Evolutionary conservation across 2,888 invertebrate species (phyloP).

Genomic region (Aporophyla nigra): DNA sequence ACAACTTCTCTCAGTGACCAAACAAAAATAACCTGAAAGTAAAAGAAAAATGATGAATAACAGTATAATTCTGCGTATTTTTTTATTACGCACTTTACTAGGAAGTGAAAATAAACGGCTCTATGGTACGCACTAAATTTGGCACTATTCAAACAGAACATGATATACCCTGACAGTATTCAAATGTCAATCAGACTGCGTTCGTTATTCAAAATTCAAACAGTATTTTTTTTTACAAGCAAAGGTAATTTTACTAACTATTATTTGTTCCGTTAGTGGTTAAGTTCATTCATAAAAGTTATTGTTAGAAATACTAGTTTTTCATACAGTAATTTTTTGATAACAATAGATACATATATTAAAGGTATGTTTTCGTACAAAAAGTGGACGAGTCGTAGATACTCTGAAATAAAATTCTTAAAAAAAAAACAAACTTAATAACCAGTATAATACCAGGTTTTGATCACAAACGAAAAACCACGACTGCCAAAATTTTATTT

Average conservation of each 20-base stretch:
- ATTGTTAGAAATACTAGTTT: slow-evolving; percentile 10
- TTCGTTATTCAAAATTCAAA: slow-evolving; percentile 36
- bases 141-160: slow-evolving; percentile 19
- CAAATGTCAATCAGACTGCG: slow-evolving; percentile 39
- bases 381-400: not conserved
- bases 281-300: not conserved
- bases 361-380: not conserved
- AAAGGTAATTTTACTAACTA: not conserved
- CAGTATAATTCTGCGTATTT: not conserved
- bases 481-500: not conserved
- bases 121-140: slow-evolving; percentile 33
- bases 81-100: not conserved
- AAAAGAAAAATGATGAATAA: not conserved
- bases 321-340: not conserved
- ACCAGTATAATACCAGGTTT: not conserved
- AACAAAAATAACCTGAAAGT: not conserved
- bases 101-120: not conserved
- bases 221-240: slow-evolving; percentile 1
- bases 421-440: no score
- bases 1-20: not conserved
- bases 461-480: not conserved
- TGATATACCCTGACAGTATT: not conserved
- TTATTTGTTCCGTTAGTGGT: slow-evolving; percentile 6
- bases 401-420: not conserved
- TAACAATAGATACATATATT: not conserved